Percentiles rank a stretch among this genome's conserved stretches.
Conservation (phyloP, 2,797 vertebrate genomes). For the Linurgus olivaceus region DNA sequence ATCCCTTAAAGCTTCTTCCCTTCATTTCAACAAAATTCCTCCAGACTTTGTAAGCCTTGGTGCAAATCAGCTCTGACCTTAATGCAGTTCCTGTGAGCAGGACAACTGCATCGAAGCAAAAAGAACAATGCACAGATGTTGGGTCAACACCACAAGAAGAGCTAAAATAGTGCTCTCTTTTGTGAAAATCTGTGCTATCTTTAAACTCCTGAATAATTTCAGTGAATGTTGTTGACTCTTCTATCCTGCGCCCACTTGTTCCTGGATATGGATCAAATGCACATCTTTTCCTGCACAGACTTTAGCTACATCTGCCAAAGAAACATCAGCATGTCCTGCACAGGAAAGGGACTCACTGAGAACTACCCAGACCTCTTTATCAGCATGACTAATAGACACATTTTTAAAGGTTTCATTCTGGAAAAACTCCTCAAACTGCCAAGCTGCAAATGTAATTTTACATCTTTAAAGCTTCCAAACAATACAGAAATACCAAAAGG, state of each 20-base stretch:
- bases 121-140: not conserved
- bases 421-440: not conserved
- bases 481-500: not conserved
- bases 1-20: not conserved
- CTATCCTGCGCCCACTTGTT: not conserved
- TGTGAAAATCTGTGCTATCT: not conserved
- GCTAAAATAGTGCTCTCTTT: not conserved
- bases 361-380: not conserved
- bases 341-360: not conserved
- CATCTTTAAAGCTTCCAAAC: not conserved
- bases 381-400: not conserved
- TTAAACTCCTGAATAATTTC: not conserved
- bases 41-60: not conserved
- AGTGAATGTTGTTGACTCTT: not conserved
- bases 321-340: slow-evolving; percentile 30
- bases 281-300: not conserved
- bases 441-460: not conserved
- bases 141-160: not conserved
- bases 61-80: not conserved
- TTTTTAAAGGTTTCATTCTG: not conserved
- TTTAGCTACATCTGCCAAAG: not conserved
- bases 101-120: not conserved
- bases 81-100: not conserved
- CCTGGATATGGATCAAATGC: not conserved
- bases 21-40: not conserved